Conservation (phyloP, 1,140 invertebrate species). For the Pseudomyrmex cubaensis region DNA sequence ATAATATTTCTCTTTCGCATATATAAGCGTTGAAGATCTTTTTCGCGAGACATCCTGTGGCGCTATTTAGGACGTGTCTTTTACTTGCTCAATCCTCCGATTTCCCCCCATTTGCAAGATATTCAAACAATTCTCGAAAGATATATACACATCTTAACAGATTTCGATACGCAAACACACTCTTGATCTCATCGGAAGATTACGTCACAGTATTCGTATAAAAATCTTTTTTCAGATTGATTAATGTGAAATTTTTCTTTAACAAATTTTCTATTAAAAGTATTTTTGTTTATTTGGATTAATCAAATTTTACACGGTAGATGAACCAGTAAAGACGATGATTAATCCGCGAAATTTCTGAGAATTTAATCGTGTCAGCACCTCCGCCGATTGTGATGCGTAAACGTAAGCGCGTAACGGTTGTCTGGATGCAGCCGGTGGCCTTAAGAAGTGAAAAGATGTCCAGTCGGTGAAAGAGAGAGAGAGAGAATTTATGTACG, state of each 20-base stretch:
- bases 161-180: conserved; percentile 58
- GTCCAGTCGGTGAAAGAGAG: conserved; percentile 31
- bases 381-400: conserved; percentile 12
- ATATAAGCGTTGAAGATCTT: conserved; percentile 19
- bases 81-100: conserved; percentile 38
- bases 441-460: conserved; percentile 65
- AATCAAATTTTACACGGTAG: too few species aligned
- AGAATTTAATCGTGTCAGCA: conserved; percentile 48
- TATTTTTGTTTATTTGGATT: neutral
- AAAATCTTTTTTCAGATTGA: conserved; percentile 60
- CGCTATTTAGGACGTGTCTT: conserved; percentile 29
- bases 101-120: conserved; percentile 24
- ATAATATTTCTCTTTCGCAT: conserved; percentile 7
- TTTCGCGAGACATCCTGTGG: conserved; percentile 21
- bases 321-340: too few species aligned
- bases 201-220: conserved; percentile 59
- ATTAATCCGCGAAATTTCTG: too few species aligned
- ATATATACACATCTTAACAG: conserved; percentile 27
- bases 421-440: conserved; percentile 25
- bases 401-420: conserved; percentile 56
- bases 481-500: conserved; percentile 31
- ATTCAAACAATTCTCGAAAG: conserved; percentile 21
- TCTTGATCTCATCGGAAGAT: conserved; percentile 31
- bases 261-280: neutral
- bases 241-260: conserved; percentile 44